These are phyloP conservation scores for Urocynchramus pylzowi DNA, from an alignment of 2,113 vertebrate genomes.

Conservation along the genomic window DNA sequence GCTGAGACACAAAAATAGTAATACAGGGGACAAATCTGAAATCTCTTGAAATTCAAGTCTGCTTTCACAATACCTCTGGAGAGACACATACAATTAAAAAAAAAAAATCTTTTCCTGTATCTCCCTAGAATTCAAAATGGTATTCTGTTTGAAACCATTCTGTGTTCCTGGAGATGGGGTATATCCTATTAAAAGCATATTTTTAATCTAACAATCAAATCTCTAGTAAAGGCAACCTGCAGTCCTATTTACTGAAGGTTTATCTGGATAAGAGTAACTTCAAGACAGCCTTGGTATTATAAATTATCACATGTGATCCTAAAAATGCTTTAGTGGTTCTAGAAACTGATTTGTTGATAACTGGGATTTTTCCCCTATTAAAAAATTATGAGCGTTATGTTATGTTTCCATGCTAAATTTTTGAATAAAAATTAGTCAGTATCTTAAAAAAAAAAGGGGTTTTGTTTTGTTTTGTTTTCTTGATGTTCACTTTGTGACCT, in stretches of 20 bases:
- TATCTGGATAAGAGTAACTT: neutral
- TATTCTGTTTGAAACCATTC: neutral
- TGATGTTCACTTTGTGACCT: neutral
- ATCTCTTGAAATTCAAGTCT: neutral
- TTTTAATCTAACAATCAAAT: neutral
- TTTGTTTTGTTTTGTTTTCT: neutral
- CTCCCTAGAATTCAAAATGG: neutral
- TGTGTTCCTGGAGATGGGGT: neutral
- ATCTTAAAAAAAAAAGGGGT: neutral
- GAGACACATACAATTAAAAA: neutral
- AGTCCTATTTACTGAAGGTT: neutral
- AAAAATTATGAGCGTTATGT: neutral
- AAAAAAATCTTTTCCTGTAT: neutral
- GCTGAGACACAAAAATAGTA: neutral
- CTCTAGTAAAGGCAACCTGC: neutral
- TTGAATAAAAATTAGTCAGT: neutral
- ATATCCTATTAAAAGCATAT: neutral
- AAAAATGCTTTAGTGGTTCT: neutral
- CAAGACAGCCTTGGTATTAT: neutral
- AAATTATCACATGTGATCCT: neutral
- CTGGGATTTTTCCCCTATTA: accelerated
- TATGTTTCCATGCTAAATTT: neutral
- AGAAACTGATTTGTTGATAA: neutral
- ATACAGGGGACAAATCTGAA: neutral
- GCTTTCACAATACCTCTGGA: neutral